Percentiles rank a stretch among this genome's conserved stretches.
Evolutionary conservation across 2,113 vertebrate species (phyloP).

Genomic region (Lepus timidus): DNA sequence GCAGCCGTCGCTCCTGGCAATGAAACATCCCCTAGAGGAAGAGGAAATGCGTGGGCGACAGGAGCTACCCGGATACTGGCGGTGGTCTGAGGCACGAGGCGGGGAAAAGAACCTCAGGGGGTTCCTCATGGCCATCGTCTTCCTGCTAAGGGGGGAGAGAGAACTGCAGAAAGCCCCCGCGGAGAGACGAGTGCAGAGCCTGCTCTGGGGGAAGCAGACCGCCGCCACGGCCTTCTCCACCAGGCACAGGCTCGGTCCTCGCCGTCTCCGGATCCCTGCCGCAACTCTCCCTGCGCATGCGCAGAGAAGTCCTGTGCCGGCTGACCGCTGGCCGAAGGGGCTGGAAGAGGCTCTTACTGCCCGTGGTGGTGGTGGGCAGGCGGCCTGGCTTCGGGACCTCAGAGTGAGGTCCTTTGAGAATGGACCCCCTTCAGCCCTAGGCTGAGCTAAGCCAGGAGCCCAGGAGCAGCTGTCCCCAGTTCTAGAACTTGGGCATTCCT

Average conservation of each 20-base stretch:
- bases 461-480: not conserved
- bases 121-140: not conserved
- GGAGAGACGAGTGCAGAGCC: not conserved
- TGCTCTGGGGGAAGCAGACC: not conserved
- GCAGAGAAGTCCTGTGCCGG: fast-evolving
- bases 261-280: not conserved
- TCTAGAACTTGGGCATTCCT: not conserved
- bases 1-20: not conserved
- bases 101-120: not conserved
- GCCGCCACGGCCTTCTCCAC: not conserved
- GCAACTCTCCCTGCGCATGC: fast-evolving
- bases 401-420: not conserved
- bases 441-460: not conserved
- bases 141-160: not conserved
- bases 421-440: not conserved
- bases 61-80: not conserved
- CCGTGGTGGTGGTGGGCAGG: not conserved
- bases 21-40: conserved; percentile 5
- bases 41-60: conserved; percentile 59
- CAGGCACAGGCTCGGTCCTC: not conserved
- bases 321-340: not conserved
- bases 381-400: not conserved
- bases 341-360: not conserved
- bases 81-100: not conserved
- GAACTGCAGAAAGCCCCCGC: not conserved